Base-by-base conservation (phyloP, 1,140 invertebrate genomes). In the Dendrolimus kikuchii region DNA sequence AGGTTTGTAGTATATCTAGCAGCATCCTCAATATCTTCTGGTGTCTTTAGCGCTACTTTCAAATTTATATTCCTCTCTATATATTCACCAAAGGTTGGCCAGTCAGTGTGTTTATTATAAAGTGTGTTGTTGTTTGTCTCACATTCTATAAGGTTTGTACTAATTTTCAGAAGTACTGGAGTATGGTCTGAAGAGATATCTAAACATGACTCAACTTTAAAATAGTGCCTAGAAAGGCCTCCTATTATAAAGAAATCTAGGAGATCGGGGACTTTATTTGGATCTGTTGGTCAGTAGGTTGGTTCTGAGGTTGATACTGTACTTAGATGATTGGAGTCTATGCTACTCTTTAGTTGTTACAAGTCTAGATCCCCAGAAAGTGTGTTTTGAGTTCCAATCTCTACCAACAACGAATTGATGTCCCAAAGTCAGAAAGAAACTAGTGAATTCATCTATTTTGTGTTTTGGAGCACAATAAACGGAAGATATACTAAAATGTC, bases 361-460 rank as follows among this genome's bases (percentile, higher is more conserved):
- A n/a, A n/a, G n/a, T n/a, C n/a, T 75, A 3, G 77, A 86, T 0
- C 77, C 81, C 83, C 79, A 87, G 40, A 60, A 49, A 6, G 55
- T 60, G 45, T 84, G 72, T 66, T 87, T 86, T 8, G 77, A 75
- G 55, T 88, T 88, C 45, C 68, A 86, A 49, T 88, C 77, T 0
- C 81, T 80, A 8, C 72, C 66, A 7, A 10, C 43, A 5, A 68
- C 40, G 37, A 57, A 66, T 40, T 45, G 38, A 2, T n/a, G 39
- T 9, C 64, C 66, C 4, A 66, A 38, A 10, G 42, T 59, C 6
- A 4, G 6, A 8, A 69, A 61, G 47, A 46, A 62, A 4, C 53
- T 39, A 4, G 48, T 38, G 36, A 56, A 61, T 38, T 46, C 49
- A 9, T 42, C 52, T n/a, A 66, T 57, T 7, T 36, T 60, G 46